These are phyloP conservation scores for Augochlorella aurata DNA, from an alignment of 2,888 invertebrate genomes.

Conservation along the genomic window DNA sequence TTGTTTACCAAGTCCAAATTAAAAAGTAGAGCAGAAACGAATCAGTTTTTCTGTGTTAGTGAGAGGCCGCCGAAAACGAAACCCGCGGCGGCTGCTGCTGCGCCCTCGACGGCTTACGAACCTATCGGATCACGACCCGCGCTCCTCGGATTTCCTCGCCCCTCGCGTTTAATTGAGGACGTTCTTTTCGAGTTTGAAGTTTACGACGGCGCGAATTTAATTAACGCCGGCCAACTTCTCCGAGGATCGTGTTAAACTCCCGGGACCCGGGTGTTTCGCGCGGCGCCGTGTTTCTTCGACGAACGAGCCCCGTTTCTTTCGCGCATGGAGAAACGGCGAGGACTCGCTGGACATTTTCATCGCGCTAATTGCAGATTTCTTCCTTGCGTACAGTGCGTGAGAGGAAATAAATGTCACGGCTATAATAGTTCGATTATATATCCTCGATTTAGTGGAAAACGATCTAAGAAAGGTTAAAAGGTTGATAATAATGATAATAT, in stretches of 20 bases:
- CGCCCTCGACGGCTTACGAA: conserved; percentile 4
- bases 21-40: conserved; percentile 83
- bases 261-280: neutral
- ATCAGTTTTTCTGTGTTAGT: conserved; percentile 81
- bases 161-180: conserved; percentile 36
- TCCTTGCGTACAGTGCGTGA: too few species aligned
- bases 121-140: too few species aligned
- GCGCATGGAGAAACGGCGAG: neutral
- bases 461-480: too few species aligned
- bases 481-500: too few species aligned
- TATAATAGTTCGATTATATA: too few species aligned
- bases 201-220: conserved; percentile 39
- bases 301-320: neutral
- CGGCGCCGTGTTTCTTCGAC: neutral
- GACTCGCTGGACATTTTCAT: conserved; percentile 20
- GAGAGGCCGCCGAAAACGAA: conserved; percentile 57
- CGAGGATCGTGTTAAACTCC: conserved; percentile 7
- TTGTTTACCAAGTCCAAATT: conserved; percentile 83
- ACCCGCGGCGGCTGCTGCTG: conserved; percentile 38
- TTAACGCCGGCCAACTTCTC: conserved; percentile 41
- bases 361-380: neutral
- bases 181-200: conserved; percentile 21
- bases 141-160: neutral
- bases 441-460: too few species aligned
- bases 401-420: too few species aligned